These are phyloP conservation scores for Eupeodes latifasciatus DNA, from an alignment of 2,888 invertebrate genomes.

Conservation along the genomic window DNA sequence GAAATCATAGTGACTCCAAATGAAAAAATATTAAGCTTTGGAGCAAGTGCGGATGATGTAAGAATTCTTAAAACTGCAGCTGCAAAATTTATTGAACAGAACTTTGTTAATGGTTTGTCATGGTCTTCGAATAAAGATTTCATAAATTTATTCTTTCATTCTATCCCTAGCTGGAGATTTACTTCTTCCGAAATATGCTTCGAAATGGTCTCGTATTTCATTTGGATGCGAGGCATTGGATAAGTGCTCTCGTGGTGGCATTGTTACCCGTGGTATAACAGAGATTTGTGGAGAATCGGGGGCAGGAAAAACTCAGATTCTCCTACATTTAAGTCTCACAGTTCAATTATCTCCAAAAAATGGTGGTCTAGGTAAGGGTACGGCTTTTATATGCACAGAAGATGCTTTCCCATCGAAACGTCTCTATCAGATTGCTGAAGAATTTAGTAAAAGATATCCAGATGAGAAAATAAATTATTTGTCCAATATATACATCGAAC, in stretches of 20 bases:
- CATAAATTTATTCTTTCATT: too few species aligned
- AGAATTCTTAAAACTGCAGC: conserved; percentile 81
- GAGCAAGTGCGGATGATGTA: conserved; percentile 81
- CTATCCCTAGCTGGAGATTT: conserved; percentile 53
- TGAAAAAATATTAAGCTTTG: conserved; percentile 78
- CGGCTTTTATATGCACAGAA: conserved; percentile 90
- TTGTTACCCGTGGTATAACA: conserved; percentile 88
- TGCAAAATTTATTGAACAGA: conserved; percentile 81
- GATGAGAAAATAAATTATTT: conserved; percentile 83
- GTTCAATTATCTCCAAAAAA: conserved; percentile 85
- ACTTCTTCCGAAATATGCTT: conserved; percentile 48
- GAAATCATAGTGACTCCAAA: conserved; percentile 79
- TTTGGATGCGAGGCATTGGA: conserved; percentile 87
- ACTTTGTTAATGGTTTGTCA: conserved; percentile 77
- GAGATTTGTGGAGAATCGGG: conserved; percentile 90
- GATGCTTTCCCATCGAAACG: conserved; percentile 89
- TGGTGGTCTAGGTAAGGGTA: conserved; percentile 86
- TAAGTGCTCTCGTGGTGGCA: conserved; percentile 87
- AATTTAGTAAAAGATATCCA: conserved; percentile 81
- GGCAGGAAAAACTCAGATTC: conserved; percentile 91
- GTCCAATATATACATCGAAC: conserved; percentile 88
- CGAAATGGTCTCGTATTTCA: conserved; percentile 81
- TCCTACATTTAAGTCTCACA: conserved; percentile 89
- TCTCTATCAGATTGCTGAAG: conserved; percentile 85
- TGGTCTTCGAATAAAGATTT: background rate